A percentile compares a stretch with the other conserved stretches of the same genome.
Evolutionary conservation across 1,140 invertebrate genomes (phyloP).

Genomic region (Antheraea pernyi): DNA sequence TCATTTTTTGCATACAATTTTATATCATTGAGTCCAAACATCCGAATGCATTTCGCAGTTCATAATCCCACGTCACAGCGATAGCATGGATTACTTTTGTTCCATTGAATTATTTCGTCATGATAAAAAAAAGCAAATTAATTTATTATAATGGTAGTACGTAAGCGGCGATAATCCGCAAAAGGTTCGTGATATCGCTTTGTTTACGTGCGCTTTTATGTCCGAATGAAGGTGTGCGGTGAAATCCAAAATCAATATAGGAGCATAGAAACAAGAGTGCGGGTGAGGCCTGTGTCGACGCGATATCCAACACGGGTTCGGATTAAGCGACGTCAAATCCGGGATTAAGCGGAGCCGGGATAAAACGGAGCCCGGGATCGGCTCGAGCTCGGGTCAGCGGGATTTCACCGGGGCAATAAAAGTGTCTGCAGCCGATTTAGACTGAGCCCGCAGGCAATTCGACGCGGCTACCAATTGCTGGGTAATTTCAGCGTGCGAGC

Average conservation of each 20-base stretch:
- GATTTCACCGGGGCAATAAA: constrained; percentile 75
- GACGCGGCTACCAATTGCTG: constrained; percentile 73
- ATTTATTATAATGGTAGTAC: constrained; percentile 35
- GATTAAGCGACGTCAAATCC: constrained; percentile 79
- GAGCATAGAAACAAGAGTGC: constrained; percentile 48
- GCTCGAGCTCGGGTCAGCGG: constrained; percentile 68
- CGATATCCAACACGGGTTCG: constrained; percentile 77
- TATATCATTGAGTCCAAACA: constrained; percentile 72
- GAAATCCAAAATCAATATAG: constrained; percentile 67
- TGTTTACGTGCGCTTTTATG: constrained; percentile 40
- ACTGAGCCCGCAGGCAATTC: constrained; percentile 73
- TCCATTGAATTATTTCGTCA: constrained; percentile 68
- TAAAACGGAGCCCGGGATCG: constrained; percentile 56
- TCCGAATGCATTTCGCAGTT: constrained; percentile 61
- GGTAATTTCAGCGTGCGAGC: constrained; percentile 73
- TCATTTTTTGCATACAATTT: constrained; percentile 77
- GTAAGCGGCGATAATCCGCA: constrained; percentile 29
- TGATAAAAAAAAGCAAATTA: constrained; percentile 57
- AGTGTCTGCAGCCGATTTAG: constrained; percentile 79
- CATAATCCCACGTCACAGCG: constrained; percentile 66
- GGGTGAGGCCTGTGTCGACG: constrained; percentile 70
- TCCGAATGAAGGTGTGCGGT: constrained; percentile 44
- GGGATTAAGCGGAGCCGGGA: constrained; percentile 71
- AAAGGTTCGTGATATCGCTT: constrained; percentile 33
- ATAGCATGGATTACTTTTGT: constrained; percentile 70